These are phyloP conservation scores for Eupeodes corollae DNA, from an alignment of 1,140 invertebrate species.

Conservation along the genomic window DNA sequence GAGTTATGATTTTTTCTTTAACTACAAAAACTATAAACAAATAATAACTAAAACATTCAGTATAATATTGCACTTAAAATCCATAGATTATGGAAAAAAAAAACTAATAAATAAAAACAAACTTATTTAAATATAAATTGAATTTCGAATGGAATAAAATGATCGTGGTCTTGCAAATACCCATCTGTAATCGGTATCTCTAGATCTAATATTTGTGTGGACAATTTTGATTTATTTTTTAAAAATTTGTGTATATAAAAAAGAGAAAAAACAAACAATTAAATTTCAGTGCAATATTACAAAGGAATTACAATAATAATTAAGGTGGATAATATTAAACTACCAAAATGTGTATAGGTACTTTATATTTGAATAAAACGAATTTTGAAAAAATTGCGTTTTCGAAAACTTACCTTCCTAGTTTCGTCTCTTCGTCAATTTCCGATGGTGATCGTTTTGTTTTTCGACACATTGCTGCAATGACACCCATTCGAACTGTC, in stretches of 20 bases:
- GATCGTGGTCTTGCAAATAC: constrained; percentile 35
- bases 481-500: constrained; percentile 49
- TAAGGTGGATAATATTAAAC: no score
- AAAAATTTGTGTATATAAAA: no score
- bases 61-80: no score
- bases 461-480: constrained; percentile 57
- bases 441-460: constrained; percentile 37
- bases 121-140: neutral
- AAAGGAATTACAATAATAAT: neutral
- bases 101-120: no score
- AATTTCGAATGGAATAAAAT: constrained; percentile 31
- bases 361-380: neutral
- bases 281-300: neutral
- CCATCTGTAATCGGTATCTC: constrained; percentile 26
- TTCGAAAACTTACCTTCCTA: constrained; percentile 55
- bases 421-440: constrained; percentile 62
- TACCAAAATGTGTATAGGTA: neutral
- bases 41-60: no score
- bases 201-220: no score
- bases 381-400: neutral
- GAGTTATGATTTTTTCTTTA: no score
- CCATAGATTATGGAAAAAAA: no score
- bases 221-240: no score
- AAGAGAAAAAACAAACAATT: no score
- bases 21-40: no score